phyloP scores from a whole-genome alignment of 2,888 invertebrate genomes.

The Diaperis boleti region DNA sequence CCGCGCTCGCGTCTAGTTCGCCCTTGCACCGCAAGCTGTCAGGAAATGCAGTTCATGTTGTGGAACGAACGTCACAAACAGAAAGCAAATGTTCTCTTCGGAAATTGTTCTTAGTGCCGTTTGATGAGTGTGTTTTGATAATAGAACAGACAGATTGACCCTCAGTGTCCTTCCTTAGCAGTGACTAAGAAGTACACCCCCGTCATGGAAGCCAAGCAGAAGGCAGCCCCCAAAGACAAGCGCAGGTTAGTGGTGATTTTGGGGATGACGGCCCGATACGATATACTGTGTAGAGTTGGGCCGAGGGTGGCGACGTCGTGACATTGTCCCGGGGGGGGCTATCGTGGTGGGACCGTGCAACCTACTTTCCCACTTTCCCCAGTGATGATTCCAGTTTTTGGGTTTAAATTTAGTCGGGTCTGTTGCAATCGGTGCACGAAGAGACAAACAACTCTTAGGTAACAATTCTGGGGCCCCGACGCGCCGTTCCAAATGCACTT shows the following conservation, averaged over 20 bases:
- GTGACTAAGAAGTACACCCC: conserved; percentile 64
- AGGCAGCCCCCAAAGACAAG: conserved; percentile 72
- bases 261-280: conserved; percentile 18
- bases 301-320: no score
- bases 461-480: no score
- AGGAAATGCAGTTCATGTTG: conserved; percentile 47
- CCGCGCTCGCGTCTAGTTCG: conserved; percentile 41
- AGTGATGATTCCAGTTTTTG: no score
- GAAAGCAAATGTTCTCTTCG: conserved; percentile 55
- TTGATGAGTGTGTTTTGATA: conserved; percentile 49
- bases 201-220: conserved; percentile 60
- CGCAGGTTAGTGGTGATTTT: conserved; percentile 71
- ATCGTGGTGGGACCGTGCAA: conserved; percentile 13
- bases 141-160: conserved; percentile 28
- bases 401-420: no score
- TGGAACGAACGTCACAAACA: conserved; percentile 50
- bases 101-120: conserved; percentile 53
- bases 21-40: conserved; percentile 44
- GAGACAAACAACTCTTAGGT: no score
- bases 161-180: conserved; percentile 63
- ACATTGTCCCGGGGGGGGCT: conserved; percentile 6
- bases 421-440: no score
- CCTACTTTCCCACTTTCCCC: conserved; percentile 34
- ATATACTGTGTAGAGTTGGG: no score
- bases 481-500: conserved; percentile 11